Evolutionary conservation across 2,888 invertebrate species (phyloP), one percentile per base, ranked within the genome.

Genomic region (Polyommatus icarus): DNA sequence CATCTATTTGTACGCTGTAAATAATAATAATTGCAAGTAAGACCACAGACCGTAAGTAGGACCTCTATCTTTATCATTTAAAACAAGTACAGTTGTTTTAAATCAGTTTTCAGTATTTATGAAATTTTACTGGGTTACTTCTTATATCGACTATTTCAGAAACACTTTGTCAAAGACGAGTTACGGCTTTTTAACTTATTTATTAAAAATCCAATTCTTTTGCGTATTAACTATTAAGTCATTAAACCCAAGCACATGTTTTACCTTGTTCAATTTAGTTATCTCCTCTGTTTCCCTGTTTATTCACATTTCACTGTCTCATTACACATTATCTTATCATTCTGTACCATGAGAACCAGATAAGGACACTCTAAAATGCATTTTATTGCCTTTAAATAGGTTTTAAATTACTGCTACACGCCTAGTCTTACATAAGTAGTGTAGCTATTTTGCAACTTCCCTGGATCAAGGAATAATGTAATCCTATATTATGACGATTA

Each of bases 351-450:
- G 72, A 40, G 72, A 72, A 72, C 72, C 20, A 72, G 72, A 72
- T 72, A 72, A 72, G 40, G 15, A 72, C 72, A 72, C 20, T 40
- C 36, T 40, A 72, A 72, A 72, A 72, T 72, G 72, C 20, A 72
- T 40, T 72, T 72, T 72, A 72, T 72, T 36, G n/a, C n/a, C n/a
- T 20, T 20, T 20, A 36, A 40, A 72, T 40, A 40, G 20, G 72
- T 72, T 72, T 72, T 1, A 72, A 72, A 72, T 40, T 72, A 40
- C 36, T 24, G 6, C 36, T 4, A n/a, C 72, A 40, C 40, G n/a
- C 4, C 40, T 54, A 18, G 18, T 54, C 54, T 20, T 8, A 40
- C 12, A 40, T 71, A 6, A n/a, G 29, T 71, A 40, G n/a, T 40
- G 71, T 36, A 29, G 12, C 61, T 67, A 29, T 40, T 40, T 72